Evolutionary conservation across 2,113 vertebrate genomes (phyloP), one percentile per base, ranked within the genome.

Genomic region (Regulus satrapa): DNA sequence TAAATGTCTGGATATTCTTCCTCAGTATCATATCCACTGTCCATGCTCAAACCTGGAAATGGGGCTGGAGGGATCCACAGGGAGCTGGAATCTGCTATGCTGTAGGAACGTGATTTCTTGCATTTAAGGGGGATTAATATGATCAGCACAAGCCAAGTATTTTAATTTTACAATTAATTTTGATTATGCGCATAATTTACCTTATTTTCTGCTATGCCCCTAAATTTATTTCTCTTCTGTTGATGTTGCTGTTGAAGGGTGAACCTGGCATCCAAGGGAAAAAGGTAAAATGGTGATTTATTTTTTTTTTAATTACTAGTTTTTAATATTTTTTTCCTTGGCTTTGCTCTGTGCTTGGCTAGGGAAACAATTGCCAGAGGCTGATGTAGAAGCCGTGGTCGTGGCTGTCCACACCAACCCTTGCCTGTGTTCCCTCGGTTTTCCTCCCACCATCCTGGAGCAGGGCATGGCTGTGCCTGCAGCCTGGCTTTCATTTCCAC

Each of bases 231-330:
- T 91, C 56, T 74, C 29, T 29, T 32, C 40, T 77, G 15, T 7
- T 32, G 32, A 21, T 36, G 10, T 56, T 74, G 73, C 40, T 85
- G 62, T 66, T 56, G 66, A 91, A 97, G 97, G 98, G 97, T 38
- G 97, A 98, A 38, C 97, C 97, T 0, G 97, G 98, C 12, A 29
- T 93, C 78, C 97, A 96, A 83, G 97, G 98, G 24, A 93, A 90
- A 91, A 97, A 98, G 96, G 97, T 98, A 91, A 97, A 84, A 25
- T 7, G 5, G 11, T 36, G 25, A 17, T 43, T 69, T 14, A 26
- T 11, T 17, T 59, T 24, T 18, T 63, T 14, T 38, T 31, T 13
- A 54, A 32, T 56, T 24, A 25, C 16, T 34, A 14, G 8, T 40
- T 25, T n/a, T n/a, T n/a, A n/a, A 17, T 5, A 16, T 18, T 4